phyloP scores from a whole-genome alignment of 2,113 vertebrate species.

The Sitta europaea region DNA sequence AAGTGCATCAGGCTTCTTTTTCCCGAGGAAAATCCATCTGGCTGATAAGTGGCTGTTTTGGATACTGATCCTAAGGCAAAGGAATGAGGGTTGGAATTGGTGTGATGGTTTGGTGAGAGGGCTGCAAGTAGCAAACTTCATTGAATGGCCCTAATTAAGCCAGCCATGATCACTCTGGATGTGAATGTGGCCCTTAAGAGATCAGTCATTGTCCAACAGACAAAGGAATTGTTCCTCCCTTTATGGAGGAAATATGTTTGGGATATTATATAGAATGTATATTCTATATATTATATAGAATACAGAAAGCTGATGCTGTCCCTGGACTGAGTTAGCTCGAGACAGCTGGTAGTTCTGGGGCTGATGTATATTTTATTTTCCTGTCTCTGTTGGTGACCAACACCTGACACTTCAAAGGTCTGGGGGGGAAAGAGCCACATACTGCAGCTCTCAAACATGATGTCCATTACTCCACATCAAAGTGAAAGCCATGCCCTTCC shows the following conservation, averaged over 20 bases:
- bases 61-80: neutral
- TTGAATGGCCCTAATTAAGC: neutral
- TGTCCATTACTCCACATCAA: neutral
- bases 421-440: neutral
- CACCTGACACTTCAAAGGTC: constrained; percentile 7
- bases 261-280: neutral
- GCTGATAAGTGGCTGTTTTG: neutral
- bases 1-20: neutral
- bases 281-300: neutral
- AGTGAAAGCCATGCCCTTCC: neutral
- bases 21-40: neutral
- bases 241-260: neutral
- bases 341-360: neutral
- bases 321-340: neutral
- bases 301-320: neutral
- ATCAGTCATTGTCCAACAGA: neutral
- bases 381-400: neutral
- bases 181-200: neutral
- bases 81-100: neutral
- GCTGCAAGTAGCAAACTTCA: neutral
- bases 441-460: neutral
- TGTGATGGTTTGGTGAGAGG: neutral
- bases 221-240: neutral
- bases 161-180: fast-evolving
- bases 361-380: neutral